phyloP scores from a whole-genome alignment of 2,888 invertebrate species.

The Cataglyphis cursor region DNA sequence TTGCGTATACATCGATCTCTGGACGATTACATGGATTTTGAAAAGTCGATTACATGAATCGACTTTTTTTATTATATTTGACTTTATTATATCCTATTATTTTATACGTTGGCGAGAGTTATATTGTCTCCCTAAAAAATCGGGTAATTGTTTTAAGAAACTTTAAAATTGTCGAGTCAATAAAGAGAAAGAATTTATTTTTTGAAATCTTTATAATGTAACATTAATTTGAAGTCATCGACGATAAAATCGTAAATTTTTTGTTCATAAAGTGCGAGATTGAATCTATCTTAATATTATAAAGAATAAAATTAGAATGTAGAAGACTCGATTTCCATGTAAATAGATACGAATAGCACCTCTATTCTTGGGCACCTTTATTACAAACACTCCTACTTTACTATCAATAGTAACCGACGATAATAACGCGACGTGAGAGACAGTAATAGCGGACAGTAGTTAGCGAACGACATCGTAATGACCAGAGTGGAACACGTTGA shows the following conservation, averaged over 20 bases:
- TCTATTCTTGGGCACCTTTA: slow-evolving; percentile 18
- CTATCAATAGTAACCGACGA: slow-evolving; percentile 29
- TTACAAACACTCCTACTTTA: slow-evolving; percentile 35
- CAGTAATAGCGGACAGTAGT: slow-evolving; percentile 16
- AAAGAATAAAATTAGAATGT: neutral
- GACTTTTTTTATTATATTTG: neutral
- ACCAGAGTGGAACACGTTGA: neutral
- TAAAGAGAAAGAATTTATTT: neutral
- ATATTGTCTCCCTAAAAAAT: neutral
- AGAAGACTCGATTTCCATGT: neutral
- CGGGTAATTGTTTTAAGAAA: neutral
- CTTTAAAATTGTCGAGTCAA: neutral
- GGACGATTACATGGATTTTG: neutral
- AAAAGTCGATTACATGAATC: no score
- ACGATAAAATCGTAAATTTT: neutral
- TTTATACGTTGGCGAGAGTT: neutral
- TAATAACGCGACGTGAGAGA: slow-evolving; percentile 25
- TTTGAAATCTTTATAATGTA: neutral
- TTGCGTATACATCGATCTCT: neutral
- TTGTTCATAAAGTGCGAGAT: neutral
- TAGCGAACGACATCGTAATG: slow-evolving; percentile 1
- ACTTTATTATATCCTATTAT: neutral
- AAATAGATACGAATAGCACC: neutral
- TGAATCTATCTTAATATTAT: neutral
- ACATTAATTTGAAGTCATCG: neutral